Conservation (phyloP, 2,113 vertebrate genomes). For the Ariopsis seemanni region DNA sequence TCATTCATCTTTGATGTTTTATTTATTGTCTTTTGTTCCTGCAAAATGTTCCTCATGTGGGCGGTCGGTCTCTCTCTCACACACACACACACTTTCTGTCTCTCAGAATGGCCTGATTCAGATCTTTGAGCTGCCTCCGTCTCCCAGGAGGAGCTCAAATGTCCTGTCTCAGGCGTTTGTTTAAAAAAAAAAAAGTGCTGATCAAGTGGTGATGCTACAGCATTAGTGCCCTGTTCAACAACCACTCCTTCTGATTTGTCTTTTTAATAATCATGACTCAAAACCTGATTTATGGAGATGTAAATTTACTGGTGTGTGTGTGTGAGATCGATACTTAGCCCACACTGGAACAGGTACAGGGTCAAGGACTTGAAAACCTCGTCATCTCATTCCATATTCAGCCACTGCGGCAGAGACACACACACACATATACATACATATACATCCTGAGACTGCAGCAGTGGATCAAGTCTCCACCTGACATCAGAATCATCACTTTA, state of each 20-base stretch:
- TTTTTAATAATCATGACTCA: not conserved
- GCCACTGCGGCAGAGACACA: slow-evolving; percentile 61
- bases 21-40: no score
- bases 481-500: not conserved
- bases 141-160: not conserved
- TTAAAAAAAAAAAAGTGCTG: slow-evolving; percentile 18
- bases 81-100: not conserved
- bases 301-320: not conserved
- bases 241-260: not conserved
- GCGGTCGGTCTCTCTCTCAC: not conserved
- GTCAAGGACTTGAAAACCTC: slow-evolving; percentile 35
- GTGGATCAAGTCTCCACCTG: not conserved
- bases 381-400: slow-evolving; percentile 60
- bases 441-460: not conserved
- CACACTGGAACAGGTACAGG: slow-evolving; percentile 3
- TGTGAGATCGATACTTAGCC: not conserved
- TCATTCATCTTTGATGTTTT: not conserved
- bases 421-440: slow-evolving; percentile 37
- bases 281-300: not conserved
- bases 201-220: not conserved
- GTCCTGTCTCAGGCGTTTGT: slow-evolving; percentile 23
- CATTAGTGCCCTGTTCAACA: not conserved
- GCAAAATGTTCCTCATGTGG: no score
- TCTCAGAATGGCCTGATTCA: slow-evolving; percentile 12
- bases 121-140: not conserved